Conservation (phyloP, 2,888 invertebrate genomes). For the Epistrophe grossulariae region DNA sequence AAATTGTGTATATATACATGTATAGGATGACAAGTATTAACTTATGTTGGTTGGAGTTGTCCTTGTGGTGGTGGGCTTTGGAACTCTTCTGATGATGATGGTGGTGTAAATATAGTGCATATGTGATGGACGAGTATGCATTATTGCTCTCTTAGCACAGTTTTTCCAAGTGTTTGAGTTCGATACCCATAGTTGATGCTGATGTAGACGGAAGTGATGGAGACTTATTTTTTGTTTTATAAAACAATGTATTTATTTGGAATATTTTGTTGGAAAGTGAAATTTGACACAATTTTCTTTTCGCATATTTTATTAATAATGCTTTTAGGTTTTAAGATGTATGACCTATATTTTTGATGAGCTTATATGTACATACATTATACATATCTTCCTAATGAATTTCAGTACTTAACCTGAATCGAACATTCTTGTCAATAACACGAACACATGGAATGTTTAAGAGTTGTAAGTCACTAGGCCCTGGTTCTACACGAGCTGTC, state of each 20-base stretch:
- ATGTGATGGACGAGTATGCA: slow-evolving; percentile 37
- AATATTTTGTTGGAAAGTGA: slow-evolving; percentile 10
- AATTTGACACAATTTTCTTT: neutral
- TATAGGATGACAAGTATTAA: slow-evolving; percentile 37
- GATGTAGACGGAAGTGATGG: slow-evolving; percentile 12
- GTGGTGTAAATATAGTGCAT: slow-evolving; percentile 22
- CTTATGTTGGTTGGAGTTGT: slow-evolving; percentile 17
- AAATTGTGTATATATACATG: slow-evolving; percentile 21
- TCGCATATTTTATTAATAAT: neutral
- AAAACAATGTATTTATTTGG: neutral
- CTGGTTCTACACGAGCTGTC: too few species aligned
- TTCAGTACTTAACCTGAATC: too few species aligned
- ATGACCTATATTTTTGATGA: neutral
- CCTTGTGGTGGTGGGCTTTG: neutral
- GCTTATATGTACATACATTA: too few species aligned
- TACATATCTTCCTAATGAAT: too few species aligned
- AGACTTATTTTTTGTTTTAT: neutral
- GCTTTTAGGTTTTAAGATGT: neutral
- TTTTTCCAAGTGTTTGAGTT: slow-evolving; percentile 59
- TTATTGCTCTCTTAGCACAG: slow-evolving; percentile 48
- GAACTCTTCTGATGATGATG: neutral
- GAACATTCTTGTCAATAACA: too few species aligned
- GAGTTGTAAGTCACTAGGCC: too few species aligned
- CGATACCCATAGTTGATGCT: slow-evolving; percentile 18
- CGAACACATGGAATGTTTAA: too few species aligned